A percentile compares a stretch with the other conserved stretches of the same genome.
Evolutionary conservation across 2,113 vertebrate species (phyloP).

Genomic region (Urocolius indicus): DNA sequence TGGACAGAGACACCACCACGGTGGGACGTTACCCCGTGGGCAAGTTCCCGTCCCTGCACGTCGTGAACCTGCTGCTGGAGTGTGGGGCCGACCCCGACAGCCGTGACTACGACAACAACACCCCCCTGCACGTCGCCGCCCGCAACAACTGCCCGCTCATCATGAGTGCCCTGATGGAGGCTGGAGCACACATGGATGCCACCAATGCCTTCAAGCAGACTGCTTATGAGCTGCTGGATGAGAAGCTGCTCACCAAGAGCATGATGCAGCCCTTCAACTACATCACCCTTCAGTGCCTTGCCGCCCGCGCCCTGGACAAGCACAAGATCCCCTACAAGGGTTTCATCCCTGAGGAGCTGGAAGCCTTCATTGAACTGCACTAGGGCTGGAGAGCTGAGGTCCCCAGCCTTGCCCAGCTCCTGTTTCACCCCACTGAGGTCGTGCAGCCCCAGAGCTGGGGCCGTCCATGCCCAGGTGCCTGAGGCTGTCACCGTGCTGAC

Average conservation of each 20-base stretch:
- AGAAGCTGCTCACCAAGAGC: conserved; percentile 86
- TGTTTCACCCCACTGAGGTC: not conserved
- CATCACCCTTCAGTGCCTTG: conserved; percentile 95
- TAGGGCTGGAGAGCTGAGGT: conserved; percentile 56
- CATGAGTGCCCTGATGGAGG: conserved; percentile 88
- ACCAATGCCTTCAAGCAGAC: conserved; percentile 92
- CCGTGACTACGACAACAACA: conserved; percentile 94
- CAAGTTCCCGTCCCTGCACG: conserved; percentile 89
- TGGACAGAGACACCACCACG: conserved; percentile 90
- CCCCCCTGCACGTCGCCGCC: conserved; percentile 88
- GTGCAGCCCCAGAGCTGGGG: not conserved
- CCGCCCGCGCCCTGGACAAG: conserved; percentile 89
- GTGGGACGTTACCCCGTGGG: conserved; percentile 96
- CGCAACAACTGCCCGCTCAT: conserved; percentile 87
- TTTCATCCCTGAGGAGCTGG: conserved; percentile 92
- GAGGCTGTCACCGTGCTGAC: not conserved
- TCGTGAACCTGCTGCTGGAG: conserved; percentile 87
- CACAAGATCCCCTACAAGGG: conserved; percentile 95
- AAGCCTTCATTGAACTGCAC: conserved; percentile 95
- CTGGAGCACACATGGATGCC: conserved; percentile 91
- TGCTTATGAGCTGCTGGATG: conserved; percentile 89
- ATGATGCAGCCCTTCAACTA: conserved; percentile 90
- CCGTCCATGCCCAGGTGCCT: not conserved
- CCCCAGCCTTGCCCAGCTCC: not conserved
- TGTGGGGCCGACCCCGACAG: conserved; percentile 92